Evolutionary conservation across 2,888 invertebrate genomes (phyloP), one percentile per base, ranked within the genome.

Genomic region (Alitta virens): DNA sequence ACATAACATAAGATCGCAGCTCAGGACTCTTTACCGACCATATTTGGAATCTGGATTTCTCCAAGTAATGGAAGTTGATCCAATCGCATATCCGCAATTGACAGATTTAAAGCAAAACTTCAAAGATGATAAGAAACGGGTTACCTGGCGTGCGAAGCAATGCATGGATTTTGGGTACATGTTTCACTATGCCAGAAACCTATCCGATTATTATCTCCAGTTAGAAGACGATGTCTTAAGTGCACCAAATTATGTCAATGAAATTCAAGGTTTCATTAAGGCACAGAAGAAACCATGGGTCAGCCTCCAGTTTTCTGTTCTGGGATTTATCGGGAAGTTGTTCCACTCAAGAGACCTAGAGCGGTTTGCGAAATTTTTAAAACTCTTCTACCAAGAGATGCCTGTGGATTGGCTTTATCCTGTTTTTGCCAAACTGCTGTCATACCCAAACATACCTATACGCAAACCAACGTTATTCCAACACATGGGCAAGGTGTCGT

Each of bases 111-210:
- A 52, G 16, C n/a, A 23, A 52, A 52, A 52, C 16, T 52, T 24
- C 16, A 52, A 52, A 23, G 52, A 52, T 16, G 14, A n/a, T 9
- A 14, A n/a, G 16, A 23, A 2, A 23, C n/a, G 52, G 25, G 52
- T 52, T 7, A 23, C 23, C 2, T 52, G 52, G 52, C 12, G 52
- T 5, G 12, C 52, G 7, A 52, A 52, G 16, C 52, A 52, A 16
- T n/a, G n/a, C 16, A 23, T 52, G 7, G 52, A 52, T 52, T 52
- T 52, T 52, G 52, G 23, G 7, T 52, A 21, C 52, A 52, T 52
- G 52, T 52, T 52, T 25, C 16, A 52, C 23, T 52, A 52, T 52
- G 52, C 21, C 7, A 52, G 52, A 24, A 52, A 52, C 23, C 25
- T 52, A 2, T 23, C 23, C 5, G 23, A 52, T 23, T 52, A 52